Base-by-base conservation (phyloP, 23 tunicate genomes). In the Ascidia mentula region DNA sequence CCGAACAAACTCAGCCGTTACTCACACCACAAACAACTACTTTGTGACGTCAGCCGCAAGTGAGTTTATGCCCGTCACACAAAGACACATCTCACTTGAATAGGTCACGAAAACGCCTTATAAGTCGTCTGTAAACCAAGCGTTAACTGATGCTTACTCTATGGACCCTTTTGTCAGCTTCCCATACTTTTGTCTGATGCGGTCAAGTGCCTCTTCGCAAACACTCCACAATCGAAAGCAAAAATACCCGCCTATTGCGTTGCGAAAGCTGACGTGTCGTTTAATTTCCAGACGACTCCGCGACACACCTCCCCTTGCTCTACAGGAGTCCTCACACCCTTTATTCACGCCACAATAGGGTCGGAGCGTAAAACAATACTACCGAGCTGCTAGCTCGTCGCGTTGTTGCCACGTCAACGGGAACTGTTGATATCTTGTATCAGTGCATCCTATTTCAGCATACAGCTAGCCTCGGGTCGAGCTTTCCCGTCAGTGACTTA, bases 361-460 rank as follows among this genome's bases (percentile, higher is more conserved):
- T 28, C 28, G 65, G 12, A 28, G 65, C 24, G 65, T 53, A 53
- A 53, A 26, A 1, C 24, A 28, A 53, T 53, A 53, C 65, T 20
- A 5, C 4, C 65, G 28, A 20, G 28, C 65, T 28, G 65, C 24
- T 53, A 28, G 65, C 13, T 53, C 65, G 65, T 53, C 65, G 65
- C 65, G 65, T 9, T 26, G 65, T 53, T 53, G 65, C 65, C 65
- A 53, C 65, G 65, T 53, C 65, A 53, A 53, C 65, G 65, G 13
- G 65, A 5, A 9, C 65, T 6, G 65, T 53, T 26, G 65, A 3
- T 6, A 53, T 53, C 65, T 53, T 26, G 24, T 53, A 1, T 53
- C 65, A 53, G 13, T 9, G 65, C 65, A 20, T 53, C 15, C 24
- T 9, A 9, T 26, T 53, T 26, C 65, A 53, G 22, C 13, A 15